Evolutionary conservation across 2,113 vertebrate species (phyloP).

Genomic region (Paratilapia polleni): DNA sequence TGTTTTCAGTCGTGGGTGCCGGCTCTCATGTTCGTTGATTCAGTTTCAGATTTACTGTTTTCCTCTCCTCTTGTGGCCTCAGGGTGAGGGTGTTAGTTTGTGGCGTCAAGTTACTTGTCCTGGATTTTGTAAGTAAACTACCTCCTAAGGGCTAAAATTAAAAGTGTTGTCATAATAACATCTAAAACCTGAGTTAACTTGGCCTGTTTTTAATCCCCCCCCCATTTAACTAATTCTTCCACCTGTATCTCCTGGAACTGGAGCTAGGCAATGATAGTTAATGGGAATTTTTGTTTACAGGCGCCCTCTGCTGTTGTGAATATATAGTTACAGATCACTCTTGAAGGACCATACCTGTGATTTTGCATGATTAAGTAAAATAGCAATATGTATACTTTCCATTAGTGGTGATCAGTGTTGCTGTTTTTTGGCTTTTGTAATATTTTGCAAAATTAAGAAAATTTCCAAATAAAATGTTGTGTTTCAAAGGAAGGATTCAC

Average conservation of each 20-base stretch:
- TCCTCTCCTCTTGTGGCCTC: background rate
- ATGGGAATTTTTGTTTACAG: background rate
- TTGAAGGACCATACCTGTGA: background rate
- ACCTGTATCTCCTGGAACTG: background rate
- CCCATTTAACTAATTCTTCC: background rate
- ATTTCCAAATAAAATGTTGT: background rate
- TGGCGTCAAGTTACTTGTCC: background rate
- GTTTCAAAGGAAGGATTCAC: background rate
- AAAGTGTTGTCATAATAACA: background rate
- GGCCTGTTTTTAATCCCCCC: background rate
- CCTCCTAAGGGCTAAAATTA: background rate
- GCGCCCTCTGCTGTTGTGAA: slow-evolving; percentile 33
- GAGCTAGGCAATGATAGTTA: background rate
- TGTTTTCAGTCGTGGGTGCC: background rate
- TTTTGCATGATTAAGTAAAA: background rate
- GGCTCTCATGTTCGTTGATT: background rate
- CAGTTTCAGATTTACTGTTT: background rate
- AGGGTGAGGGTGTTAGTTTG: background rate
- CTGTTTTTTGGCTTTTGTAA: too few relatives aligned
- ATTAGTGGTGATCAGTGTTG: background rate
- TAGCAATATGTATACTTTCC: background rate
- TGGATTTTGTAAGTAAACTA: background rate
- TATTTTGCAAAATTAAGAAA: too few relatives aligned
- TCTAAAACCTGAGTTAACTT: background rate
- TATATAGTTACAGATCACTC: background rate